These are phyloP conservation scores for Hartigia nigra DNA, from an alignment of 2,888 invertebrate genomes.

Conservation along the genomic window DNA sequence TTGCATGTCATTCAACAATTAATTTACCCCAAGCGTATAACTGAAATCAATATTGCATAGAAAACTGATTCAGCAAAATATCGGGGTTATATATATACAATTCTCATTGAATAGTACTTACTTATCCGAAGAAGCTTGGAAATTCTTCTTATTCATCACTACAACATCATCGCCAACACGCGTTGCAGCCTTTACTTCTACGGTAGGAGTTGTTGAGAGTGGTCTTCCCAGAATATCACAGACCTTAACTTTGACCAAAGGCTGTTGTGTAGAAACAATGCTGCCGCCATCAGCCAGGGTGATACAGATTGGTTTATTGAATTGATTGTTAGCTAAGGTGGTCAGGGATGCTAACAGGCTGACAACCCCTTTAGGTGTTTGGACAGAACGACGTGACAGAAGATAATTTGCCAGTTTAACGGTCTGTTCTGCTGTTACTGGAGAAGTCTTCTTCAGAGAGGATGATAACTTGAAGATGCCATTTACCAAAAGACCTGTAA, in stretches of 20 bases:
- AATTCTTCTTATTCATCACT: constrained; percentile 74
- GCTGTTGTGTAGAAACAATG: constrained; percentile 79
- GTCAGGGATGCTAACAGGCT: constrained; percentile 83
- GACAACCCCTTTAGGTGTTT: constrained; percentile 84
- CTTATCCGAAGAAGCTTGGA: constrained; percentile 64
- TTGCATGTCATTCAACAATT: constrained; percentile 38
- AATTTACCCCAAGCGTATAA: constrained; percentile 65
- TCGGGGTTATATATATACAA: constrained; percentile 44
- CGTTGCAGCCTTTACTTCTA: constrained; percentile 82
- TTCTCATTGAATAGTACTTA: constrained; percentile 39
- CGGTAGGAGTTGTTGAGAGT: constrained; percentile 73
- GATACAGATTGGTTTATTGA: constrained; percentile 81
- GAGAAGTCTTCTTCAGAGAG: constrained; percentile 74
- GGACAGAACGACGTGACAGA: constrained; percentile 88
- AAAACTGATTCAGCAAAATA: constrained; percentile 54
- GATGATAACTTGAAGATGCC: constrained; percentile 74
- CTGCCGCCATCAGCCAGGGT: constrained; percentile 79
- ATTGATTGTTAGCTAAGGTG: constrained; percentile 77
- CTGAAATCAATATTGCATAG: constrained; percentile 41
- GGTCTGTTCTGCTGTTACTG: constrained; percentile 81
- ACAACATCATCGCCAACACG: constrained; percentile 80
- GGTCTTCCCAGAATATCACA: constrained; percentile 82
- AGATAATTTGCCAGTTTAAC: constrained; percentile 93
- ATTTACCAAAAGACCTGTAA: constrained; percentile 70
- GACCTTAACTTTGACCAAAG: constrained; percentile 78